Conservation (phyloP, 2,113 vertebrate genomes). For the Pelmatolapia mariae region DNA sequence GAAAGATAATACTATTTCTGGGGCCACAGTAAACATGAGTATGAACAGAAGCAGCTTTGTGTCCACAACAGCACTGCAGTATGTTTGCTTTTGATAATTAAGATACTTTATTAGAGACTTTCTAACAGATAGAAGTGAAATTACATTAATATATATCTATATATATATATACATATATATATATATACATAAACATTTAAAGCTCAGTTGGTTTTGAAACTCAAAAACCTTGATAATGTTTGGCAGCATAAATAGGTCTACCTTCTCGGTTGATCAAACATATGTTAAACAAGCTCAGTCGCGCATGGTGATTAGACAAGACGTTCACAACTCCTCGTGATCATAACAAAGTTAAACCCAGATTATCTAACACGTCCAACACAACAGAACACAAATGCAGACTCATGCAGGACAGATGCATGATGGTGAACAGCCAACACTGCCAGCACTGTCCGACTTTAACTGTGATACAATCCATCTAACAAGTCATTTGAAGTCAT, state of each 20-base stretch:
- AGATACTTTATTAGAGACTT: not conserved
- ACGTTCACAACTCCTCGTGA: not conserved
- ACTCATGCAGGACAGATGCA: slow-evolving; percentile 33
- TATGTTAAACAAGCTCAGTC: not conserved
- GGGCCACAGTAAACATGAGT: not conserved
- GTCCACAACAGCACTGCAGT: not conserved
- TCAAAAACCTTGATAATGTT: not conserved
- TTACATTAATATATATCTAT: rapidly evolving
- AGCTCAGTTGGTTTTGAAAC: not conserved
- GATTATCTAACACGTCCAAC: not conserved
- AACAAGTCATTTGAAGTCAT: slow-evolving; percentile 25
- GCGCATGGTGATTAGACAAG: not conserved
- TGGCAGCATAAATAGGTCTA: not conserved
- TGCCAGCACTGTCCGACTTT: not conserved
- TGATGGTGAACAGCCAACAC: not conserved
- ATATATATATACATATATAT: not conserved
- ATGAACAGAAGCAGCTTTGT: not conserved
- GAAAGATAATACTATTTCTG: not conserved
- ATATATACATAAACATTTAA: not conserved
- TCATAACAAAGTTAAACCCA: not conserved
- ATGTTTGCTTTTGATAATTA: not conserved
- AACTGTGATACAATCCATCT: not conserved
- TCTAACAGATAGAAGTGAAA: not conserved
- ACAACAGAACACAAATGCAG: not conserved
- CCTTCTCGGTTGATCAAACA: not conserved